Conservation (phyloP, 2,113 vertebrate species). For the Pleuronectes platessa region DNA sequence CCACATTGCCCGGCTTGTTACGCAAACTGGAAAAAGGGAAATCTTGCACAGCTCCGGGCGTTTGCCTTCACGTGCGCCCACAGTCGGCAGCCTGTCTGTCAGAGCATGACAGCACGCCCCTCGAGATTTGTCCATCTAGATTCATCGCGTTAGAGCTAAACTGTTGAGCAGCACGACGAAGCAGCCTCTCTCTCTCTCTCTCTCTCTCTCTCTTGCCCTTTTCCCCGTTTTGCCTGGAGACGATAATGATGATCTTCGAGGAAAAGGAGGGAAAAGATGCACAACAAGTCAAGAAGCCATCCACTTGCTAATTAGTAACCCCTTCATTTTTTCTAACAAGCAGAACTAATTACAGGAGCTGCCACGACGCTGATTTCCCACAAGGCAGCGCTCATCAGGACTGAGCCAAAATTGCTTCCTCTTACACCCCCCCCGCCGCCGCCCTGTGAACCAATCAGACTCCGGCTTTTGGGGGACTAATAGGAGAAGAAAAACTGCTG, state of each 20-base stretch:
- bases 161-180: conserved; percentile 49
- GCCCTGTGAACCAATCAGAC: conserved; percentile 57
- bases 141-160: conserved; percentile 44
- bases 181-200: conserved; percentile 13
- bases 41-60: conserved; percentile 49
- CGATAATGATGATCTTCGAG: conserved; percentile 76
- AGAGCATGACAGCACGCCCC: conserved; percentile 63
- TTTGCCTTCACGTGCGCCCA: conserved; percentile 53
- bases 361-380: conserved; percentile 80
- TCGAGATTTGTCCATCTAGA: conserved; percentile 67
- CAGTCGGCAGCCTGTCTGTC: conserved; percentile 62
- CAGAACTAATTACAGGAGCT: conserved; percentile 85
- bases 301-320: conserved; percentile 84
- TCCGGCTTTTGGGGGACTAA: conserved; percentile 50
- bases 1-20: conserved; percentile 13
- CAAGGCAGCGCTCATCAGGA: conserved; percentile 73
- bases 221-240: conserved; percentile 50
- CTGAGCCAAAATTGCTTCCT: conserved; percentile 66
- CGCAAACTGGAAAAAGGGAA: conserved; percentile 50
- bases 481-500: conserved; percentile 53
- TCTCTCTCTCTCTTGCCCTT: background rate
- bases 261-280: conserved; percentile 65
- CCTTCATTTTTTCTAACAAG: conserved; percentile 83
- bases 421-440: conserved; percentile 18
- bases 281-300: conserved; percentile 80